A percentile compares a stretch with the other conserved stretches of the same genome.
Conservation (phyloP, 1,140 invertebrate species). For the Conopomorpha cramerella region DNA sequence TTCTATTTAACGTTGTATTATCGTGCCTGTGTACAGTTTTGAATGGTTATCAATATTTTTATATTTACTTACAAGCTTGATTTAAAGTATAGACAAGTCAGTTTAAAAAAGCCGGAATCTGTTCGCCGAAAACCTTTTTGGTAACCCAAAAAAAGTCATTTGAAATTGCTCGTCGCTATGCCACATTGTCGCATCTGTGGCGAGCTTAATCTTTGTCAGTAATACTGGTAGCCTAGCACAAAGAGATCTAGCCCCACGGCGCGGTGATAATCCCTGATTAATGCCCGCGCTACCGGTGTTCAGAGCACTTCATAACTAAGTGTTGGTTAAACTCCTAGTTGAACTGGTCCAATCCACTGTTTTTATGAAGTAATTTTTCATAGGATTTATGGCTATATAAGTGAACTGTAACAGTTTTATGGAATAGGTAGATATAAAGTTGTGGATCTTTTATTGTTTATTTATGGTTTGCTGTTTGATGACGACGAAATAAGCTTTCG, state of each 20-base stretch:
- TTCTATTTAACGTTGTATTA: background rate
- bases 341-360: too few relatives aligned
- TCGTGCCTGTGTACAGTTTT: background rate
- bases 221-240: slow-evolving; percentile 23
- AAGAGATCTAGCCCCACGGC: slow-evolving; percentile 18
- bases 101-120: background rate
- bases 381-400: too few relatives aligned
- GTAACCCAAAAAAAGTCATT: too few relatives aligned
- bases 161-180: background rate
- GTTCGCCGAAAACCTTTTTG: too few relatives aligned
- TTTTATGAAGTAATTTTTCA: too few relatives aligned
- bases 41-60: background rate
- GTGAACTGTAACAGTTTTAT: too few relatives aligned
- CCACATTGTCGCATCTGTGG: background rate
- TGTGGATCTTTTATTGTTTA: too few relatives aligned
- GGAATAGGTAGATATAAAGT: too few relatives aligned
- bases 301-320: too few relatives aligned
- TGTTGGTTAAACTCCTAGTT: too few relatives aligned
- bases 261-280: slow-evolving; percentile 30
- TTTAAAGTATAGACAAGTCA: background rate
- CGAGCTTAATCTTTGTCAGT: slow-evolving; percentile 14
- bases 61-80: background rate
- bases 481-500: too few relatives aligned
- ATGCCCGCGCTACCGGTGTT: slow-evolving; percentile 27
- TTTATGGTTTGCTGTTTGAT: too few relatives aligned